These are phyloP conservation scores for Liolophura sinensis DNA, from an alignment of 1,140 invertebrate species.

Conservation along the genomic window DNA sequence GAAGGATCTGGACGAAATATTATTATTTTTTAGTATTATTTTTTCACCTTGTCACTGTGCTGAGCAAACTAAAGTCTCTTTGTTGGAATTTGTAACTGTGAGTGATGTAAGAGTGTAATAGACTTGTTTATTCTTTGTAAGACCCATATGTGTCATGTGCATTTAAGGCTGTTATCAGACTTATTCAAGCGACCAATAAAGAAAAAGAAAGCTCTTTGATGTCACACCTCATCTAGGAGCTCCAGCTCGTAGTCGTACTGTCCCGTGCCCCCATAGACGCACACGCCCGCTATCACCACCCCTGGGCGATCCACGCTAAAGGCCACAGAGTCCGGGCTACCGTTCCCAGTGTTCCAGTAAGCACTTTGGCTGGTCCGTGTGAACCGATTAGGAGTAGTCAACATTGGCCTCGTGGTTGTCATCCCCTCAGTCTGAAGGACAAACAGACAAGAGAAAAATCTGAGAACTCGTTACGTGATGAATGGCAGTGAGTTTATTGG, in stretches of 20 bases:
- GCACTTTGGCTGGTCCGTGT: slow-evolving; percentile 83
- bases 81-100: too few species aligned
- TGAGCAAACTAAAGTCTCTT: not conserved
- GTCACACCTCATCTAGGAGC: slow-evolving; percentile 76
- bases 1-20: too few species aligned
- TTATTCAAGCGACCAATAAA: not conserved
- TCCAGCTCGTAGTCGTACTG: slow-evolving; percentile 79
- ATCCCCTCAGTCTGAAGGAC: slow-evolving; percentile 42
- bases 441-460: not conserved
- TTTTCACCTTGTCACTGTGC: too few species aligned
- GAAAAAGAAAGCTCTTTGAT: slow-evolving; percentile 40
- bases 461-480: too few species aligned
- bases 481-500: too few species aligned
- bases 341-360: slow-evolving; percentile 96
- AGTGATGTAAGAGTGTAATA: too few species aligned
- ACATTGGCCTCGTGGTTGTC: slow-evolving; percentile 61
- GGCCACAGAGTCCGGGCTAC: slow-evolving; percentile 94
- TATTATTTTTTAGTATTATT: too few species aligned
- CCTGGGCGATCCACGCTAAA: slow-evolving; percentile 90
- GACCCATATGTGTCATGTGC: too few species aligned
- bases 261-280: slow-evolving; percentile 81
- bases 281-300: slow-evolving; percentile 84
- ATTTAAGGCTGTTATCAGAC: too few species aligned
- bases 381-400: slow-evolving; percentile 87
- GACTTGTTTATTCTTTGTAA: too few species aligned